Conservation (phyloP, 2,888 invertebrate genomes). For the Trachelus stipa region DNA sequence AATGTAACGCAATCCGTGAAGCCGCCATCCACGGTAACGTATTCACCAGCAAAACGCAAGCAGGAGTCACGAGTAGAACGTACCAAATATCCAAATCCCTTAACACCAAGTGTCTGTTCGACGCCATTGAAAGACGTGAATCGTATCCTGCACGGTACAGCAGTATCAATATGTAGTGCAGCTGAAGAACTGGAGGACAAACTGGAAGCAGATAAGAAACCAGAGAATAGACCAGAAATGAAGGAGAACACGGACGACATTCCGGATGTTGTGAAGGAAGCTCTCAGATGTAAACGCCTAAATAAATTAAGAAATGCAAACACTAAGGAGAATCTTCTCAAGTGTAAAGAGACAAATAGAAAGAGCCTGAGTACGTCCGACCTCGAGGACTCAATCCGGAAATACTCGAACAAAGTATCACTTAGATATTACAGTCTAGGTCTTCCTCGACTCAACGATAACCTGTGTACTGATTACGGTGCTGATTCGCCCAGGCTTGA, state of each 20-base stretch:
- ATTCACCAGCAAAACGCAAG: constrained; percentile 48
- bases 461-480: constrained; percentile 39
- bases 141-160: constrained; percentile 79
- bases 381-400: constrained; percentile 73
- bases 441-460: constrained; percentile 62
- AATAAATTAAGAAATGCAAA: constrained; percentile 56
- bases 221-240: constrained; percentile 21
- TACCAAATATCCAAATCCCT: constrained; percentile 68
- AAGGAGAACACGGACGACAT: constrained; percentile 54
- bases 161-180: constrained; percentile 79
- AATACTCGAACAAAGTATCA: constrained; percentile 71
- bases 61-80: constrained; percentile 47
- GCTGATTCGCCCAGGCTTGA: constrained; percentile 51
- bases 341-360: constrained; percentile 45
- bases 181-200: constrained; percentile 62
- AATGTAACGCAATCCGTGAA: constrained; percentile 14
- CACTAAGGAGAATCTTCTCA: constrained; percentile 39
- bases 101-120: constrained; percentile 81
- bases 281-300: constrained; percentile 62
- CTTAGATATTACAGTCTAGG: constrained; percentile 71
- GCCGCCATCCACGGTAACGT: constrained; percentile 37
- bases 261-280: constrained; percentile 66
- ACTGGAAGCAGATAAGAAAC: constrained; percentile 23
- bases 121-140: constrained; percentile 81
- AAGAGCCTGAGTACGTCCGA: constrained; percentile 73